A percentile compares a stretch with the other conserved stretches of the same genome.
These are phyloP conservation scores for Idaea dimidiata DNA, from an alignment of 2,888 invertebrate species.

Conservation along the genomic window DNA sequence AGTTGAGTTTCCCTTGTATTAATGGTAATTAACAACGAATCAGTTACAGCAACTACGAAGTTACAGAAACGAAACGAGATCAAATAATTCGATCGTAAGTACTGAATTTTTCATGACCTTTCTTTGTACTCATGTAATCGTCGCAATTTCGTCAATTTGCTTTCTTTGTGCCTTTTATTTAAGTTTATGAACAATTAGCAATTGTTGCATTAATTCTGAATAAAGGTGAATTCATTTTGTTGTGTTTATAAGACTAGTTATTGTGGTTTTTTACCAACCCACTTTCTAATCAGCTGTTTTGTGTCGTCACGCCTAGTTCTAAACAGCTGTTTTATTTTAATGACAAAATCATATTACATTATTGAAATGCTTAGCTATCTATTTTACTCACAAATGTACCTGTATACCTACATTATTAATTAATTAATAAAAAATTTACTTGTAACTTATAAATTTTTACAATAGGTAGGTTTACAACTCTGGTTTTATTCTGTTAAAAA, in stretches of 20 bases:
- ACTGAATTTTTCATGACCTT: constrained; percentile 52
- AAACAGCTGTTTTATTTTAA: constrained; percentile 54
- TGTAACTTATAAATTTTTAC: no score
- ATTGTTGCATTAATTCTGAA: constrained; percentile 17
- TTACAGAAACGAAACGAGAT: constrained; percentile 22
- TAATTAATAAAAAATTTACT: background rate
- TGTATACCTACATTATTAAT: background rate
- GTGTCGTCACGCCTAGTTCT: constrained; percentile 55
- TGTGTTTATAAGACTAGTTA: constrained; percentile 17
- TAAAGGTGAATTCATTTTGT: constrained; percentile 10
- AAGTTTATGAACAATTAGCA: constrained; percentile 25
- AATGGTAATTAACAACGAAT: constrained; percentile 28
- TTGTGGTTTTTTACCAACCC: constrained; percentile 39
- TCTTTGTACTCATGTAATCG: constrained; percentile 56
- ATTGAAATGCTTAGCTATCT: background rate
- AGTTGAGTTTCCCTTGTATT: constrained; percentile 43
- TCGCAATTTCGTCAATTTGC: constrained; percentile 42
- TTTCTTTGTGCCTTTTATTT: constrained; percentile 23
- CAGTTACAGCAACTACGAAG: constrained; percentile 15
- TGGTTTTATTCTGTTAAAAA: no score
- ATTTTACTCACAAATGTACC: background rate
- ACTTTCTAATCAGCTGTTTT: constrained; percentile 71
- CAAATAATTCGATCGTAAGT: constrained; percentile 39
- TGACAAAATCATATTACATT: background rate
- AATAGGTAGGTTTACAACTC: no score